Conservation (phyloP, 2,113 vertebrate species). For the Zosterops japonicus region DNA sequence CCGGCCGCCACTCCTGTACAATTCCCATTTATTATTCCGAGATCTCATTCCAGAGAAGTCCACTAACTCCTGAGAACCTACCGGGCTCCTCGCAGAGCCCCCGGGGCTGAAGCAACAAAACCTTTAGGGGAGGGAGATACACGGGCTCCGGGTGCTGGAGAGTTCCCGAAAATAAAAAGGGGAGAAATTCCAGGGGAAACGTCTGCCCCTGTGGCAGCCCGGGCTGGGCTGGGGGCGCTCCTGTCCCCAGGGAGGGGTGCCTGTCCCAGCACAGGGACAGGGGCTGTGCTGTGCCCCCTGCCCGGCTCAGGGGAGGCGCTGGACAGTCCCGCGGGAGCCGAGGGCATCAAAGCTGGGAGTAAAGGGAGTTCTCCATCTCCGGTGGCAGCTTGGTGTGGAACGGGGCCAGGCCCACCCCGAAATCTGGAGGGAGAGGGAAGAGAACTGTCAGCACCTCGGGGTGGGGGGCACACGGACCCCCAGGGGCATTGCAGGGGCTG, state of each 20-base stretch:
- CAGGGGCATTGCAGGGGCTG: not conserved
- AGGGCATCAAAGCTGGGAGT: constrained; percentile 64
- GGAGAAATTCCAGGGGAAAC: not conserved
- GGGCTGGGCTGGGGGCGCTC: not conserved
- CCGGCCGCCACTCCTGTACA: not conserved
- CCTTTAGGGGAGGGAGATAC: accelerated
- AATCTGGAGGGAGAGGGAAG: constrained; percentile 38
- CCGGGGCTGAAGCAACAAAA: not conserved
- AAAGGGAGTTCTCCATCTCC: constrained; percentile 69
- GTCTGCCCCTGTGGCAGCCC: accelerated
- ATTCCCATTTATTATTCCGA: constrained; percentile 42
- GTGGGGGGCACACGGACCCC: not conserved
- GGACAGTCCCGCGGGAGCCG: not conserved
- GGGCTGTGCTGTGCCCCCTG: not conserved
- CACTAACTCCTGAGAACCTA: constrained; percentile 42
- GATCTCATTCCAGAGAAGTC: constrained; percentile 20
- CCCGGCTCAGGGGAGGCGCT: accelerated
- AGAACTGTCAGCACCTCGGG: not conserved
- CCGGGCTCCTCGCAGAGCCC: not conserved
- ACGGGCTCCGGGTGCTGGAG: not conserved
- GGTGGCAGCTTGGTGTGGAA: constrained; percentile 66
- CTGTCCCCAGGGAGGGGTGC: not conserved
- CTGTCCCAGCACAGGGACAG: not conserved
- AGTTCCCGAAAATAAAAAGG: not conserved
- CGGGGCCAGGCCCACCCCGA: constrained; percentile 42